Evolutionary conservation across 2,888 invertebrate species (phyloP).

Genomic region (Drosophila rubida): DNA sequence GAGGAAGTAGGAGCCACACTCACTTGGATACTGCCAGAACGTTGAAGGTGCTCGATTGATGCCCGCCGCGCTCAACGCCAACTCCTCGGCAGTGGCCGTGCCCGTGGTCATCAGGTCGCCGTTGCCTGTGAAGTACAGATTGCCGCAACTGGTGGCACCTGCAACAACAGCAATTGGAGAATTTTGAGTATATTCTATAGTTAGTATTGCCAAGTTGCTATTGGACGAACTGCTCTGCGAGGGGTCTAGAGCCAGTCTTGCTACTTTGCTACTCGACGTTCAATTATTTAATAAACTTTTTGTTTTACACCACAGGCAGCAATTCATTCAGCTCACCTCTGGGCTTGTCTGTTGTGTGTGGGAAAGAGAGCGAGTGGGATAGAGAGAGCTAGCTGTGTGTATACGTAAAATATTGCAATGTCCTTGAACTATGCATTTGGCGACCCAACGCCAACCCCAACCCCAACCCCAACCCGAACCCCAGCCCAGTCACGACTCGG

Average conservation of each 20-base stretch:
- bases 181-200: neutral
- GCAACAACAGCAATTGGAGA: neutral
- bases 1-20: slow-evolving; percentile 82
- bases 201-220: neutral
- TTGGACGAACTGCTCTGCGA: neutral
- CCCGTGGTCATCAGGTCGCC: slow-evolving; percentile 82
- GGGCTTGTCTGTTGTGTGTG: slow-evolving; percentile 14
- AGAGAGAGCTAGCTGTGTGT: slow-evolving; percentile 57
- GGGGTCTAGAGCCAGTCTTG: slow-evolving; percentile 7
- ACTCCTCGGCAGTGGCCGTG: slow-evolving; percentile 77
- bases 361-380: slow-evolving; percentile 3
- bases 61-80: slow-evolving; percentile 76
- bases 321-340: slow-evolving; percentile 27
- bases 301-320: slow-evolving; percentile 51
- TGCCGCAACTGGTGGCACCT: slow-evolving; percentile 82
- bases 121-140: slow-evolving; percentile 82
- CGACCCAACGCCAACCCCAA: slow-evolving; percentile 32
- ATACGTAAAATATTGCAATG: slow-evolving; percentile 76
- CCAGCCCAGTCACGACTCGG: neutral
- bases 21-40: slow-evolving; percentile 93
- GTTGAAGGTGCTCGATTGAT: slow-evolving; percentile 84
- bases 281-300: slow-evolving; percentile 69
- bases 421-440: slow-evolving; percentile 82
- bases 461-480: slow-evolving; percentile 3
- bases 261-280: slow-evolving; percentile 46